Evolutionary conservation across 2,888 invertebrate species (phyloP), one percentile per base, ranked within the genome.

Genomic region (Spilarctia lutea): DNA sequence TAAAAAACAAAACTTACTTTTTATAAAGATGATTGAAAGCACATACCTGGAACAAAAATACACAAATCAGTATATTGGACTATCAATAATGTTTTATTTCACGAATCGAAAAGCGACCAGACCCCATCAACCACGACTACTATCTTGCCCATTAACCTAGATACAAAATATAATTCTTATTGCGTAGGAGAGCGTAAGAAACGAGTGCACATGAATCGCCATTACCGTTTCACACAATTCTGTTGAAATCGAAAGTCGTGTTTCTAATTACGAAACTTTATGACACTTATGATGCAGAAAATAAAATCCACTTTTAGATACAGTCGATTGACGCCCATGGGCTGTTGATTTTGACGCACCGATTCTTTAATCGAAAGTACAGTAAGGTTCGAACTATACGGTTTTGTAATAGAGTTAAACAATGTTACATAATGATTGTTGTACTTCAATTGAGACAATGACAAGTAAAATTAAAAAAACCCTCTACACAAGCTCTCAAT

Each of bases 121-220:
- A 42, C 84, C n/a, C 86, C 87, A 88, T 89, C 86, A 87, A 83
- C 79, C 84, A 78, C 82, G 82, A 88, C 89, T 91, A 90, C 90
- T 91, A 81, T 89, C 84, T 78, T 69, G 87, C 87, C 89, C 92
- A 93, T 94, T 95, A 94, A 94, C 95, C 95, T 88, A 95, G 90
- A 93, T 94, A 83, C 84, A 87, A 91, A 90, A 84, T 85, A 89
- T 91, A 90, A 91, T 87, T 90, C 90, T 89, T 91, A 92, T 94
- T 94, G 93, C 93, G 91, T 90, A 92, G 85, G 86, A 84, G 86
- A 84, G 87, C 86, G 87, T 91, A 90, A 91, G 91, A 90, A 94
- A 90, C 89, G 88, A 91, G 90, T 89, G 88, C 91, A 90, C 89
- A 89, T 88, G 89, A 86, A 87, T 83, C 83, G 85, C 84, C 84